Evolutionary conservation across 2,888 invertebrate species (phyloP).

Genomic region (Drosophila sordidula): DNA sequence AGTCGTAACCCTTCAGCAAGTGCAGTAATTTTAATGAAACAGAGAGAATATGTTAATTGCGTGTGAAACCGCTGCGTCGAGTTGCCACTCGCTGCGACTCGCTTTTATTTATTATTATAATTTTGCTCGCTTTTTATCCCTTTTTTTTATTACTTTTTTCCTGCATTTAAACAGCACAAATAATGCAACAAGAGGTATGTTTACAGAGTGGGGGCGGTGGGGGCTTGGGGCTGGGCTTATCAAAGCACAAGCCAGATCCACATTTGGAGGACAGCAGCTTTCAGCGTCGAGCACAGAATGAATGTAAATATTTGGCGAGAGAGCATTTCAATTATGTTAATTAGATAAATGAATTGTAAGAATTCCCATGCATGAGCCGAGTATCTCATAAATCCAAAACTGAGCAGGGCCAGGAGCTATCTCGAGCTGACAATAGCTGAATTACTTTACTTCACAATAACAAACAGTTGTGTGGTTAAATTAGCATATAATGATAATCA

Average conservation of each 20-base stretch:
- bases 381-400: conserved; percentile 2
- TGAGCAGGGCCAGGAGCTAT: not conserved
- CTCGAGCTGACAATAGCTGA: not conserved
- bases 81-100: conserved; percentile 62
- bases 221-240: conserved; percentile 6
- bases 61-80: conserved; percentile 76
- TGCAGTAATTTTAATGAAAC: conserved; percentile 76
- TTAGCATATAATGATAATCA: not conserved
- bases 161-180: conserved; percentile 41
- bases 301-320: conserved; percentile 30
- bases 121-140: conserved; percentile 27
- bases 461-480: no score
- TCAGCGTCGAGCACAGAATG: conserved; percentile 2
- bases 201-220: not conserved
- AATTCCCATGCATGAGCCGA: conserved; percentile 1
- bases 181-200: conserved; percentile 35
- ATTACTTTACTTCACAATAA: not conserved
- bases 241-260: conserved; percentile 10
- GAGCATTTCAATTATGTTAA: conserved; percentile 45
- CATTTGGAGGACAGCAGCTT: conserved; percentile 18
- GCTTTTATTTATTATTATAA: conserved; percentile 74
- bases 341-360: conserved; percentile 39
- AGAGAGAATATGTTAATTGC: conserved; percentile 79
- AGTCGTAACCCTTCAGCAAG: conserved; percentile 44
- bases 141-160: conserved; percentile 10